Conservation (phyloP, 2,797 vertebrate genomes). For the Sus cebifrons region DNA sequence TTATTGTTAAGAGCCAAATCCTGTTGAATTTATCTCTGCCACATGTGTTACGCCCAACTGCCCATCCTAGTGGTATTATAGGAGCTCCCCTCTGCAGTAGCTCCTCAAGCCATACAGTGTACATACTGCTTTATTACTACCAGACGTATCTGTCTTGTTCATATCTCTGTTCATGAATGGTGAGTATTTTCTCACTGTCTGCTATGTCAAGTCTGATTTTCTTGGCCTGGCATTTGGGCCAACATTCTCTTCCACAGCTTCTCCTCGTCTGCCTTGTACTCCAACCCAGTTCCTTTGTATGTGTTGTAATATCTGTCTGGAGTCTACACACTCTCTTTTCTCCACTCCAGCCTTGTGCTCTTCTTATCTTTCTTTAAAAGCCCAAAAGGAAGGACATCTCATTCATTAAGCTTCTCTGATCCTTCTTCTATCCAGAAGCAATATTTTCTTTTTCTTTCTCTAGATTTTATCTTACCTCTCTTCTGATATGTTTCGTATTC, state of each 20-base stretch:
- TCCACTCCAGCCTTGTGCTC: not conserved
- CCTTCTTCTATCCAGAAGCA: not conserved
- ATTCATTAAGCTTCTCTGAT: not conserved
- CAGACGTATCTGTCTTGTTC: not conserved
- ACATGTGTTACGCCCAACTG: not conserved
- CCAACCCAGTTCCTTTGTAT: not conserved
- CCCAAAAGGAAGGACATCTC: not conserved
- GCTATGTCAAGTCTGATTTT: not conserved
- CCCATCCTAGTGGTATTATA: not conserved
- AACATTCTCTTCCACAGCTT: not conserved
- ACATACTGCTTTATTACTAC: not conserved
- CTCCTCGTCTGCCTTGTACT: not conserved
- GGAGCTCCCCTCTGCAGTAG: not conserved
- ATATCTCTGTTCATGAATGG: not conserved
- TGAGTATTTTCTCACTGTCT: not conserved
- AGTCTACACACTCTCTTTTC: not conserved
- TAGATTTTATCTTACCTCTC: slow-evolving; percentile 23
- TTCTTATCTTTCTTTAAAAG: slow-evolving; percentile 27
- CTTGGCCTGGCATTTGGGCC: not conserved
- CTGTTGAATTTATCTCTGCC: slow-evolving; percentile 29
- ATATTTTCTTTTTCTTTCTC: slow-evolving; percentile 37
- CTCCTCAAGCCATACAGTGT: not conserved
- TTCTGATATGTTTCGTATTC: not conserved
- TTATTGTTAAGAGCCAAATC: not conserved
- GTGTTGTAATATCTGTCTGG: not conserved